Evolutionary conservation across 1,140 invertebrate genomes (phyloP), one percentile per base, ranked within the genome.

Genomic region (Papilio machaon): DNA sequence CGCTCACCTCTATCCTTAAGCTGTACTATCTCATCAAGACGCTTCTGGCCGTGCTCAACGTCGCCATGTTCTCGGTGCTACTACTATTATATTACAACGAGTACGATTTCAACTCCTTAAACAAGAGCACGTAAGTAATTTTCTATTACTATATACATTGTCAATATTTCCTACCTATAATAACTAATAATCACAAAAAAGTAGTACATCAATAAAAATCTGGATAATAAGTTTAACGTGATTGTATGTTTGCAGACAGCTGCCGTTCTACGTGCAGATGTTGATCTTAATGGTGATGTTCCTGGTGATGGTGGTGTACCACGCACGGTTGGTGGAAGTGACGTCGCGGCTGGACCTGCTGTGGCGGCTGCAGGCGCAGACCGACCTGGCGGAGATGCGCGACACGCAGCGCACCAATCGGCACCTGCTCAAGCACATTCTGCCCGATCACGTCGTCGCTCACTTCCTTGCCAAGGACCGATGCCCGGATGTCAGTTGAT

Each of bases 361-460:
- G 8, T 99, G 99, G 99, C 99, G 99, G 91, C 97, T 98, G 86
- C 98, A 98, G 90, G 98, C 98, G 0, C 97, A 98, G 91, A 96
- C 97, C 73, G 98, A 99, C 90, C 95, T 99, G 30, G 96, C 96
- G n/a, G 98, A 99, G 88, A 99, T 99, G 97, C 96, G 97, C 82
- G 98, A 98, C 86, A 97, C 97, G 6, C 95, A 97, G 70, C 96
- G 97, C 82, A 98, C 98, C 84, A 99, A 99, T 88, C 96, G 97
- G 83, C 97, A 98, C 86, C 95, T 98, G 0, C 91, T 98, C 64
- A 97, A 98, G 87, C 99, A 99, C 90, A 99, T 99, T 88, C 95
- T 99, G 23, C 99, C 99, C 0, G 98, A 98, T 92, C 99, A 99
- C 91, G 99, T 99, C 10, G 99, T 99, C 83, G 98, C 99, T 91